These are phyloP conservation scores for Stomatorhinus walkeri DNA, from an alignment of 2,797 vertebrate genomes.

Conservation along the genomic window DNA sequence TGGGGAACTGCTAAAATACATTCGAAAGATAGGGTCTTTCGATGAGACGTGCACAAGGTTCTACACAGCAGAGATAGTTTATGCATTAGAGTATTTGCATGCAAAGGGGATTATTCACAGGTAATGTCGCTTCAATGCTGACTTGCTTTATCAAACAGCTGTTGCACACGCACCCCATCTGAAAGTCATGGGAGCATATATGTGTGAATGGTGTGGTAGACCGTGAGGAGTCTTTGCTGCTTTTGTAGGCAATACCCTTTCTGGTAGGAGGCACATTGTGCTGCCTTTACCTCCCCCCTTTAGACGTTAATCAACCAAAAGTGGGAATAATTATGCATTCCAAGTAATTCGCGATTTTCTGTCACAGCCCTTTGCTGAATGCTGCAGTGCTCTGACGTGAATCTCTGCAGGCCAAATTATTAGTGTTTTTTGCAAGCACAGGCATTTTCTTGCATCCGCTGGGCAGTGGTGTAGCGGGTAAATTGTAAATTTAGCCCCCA, in stretches of 20 bases:
- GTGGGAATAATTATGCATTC: not conserved
- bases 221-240: not conserved
- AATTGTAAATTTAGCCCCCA: no score
- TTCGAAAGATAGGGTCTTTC: conserved; percentile 97
- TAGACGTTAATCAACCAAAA: not conserved
- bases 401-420: not conserved
- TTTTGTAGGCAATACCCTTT: not conserved
- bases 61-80: conserved; percentile 95
- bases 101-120: conserved; percentile 97
- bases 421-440: not conserved
- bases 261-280: not conserved
- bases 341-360: not conserved
- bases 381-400: not conserved
- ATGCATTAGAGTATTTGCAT: conserved; percentile 91
- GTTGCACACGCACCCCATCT: not conserved
- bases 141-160: not conserved
- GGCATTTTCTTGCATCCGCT: not conserved
- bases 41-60: conserved; percentile 98
- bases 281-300: not conserved
- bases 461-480: no score
- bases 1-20: conserved; percentile 95
- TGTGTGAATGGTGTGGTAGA: not conserved
- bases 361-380: not conserved
- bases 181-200: not conserved
- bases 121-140: conserved; percentile 50